Conservation (phyloP, 2,888 invertebrate species). For the Cylindroiulus punctatus region DNA sequence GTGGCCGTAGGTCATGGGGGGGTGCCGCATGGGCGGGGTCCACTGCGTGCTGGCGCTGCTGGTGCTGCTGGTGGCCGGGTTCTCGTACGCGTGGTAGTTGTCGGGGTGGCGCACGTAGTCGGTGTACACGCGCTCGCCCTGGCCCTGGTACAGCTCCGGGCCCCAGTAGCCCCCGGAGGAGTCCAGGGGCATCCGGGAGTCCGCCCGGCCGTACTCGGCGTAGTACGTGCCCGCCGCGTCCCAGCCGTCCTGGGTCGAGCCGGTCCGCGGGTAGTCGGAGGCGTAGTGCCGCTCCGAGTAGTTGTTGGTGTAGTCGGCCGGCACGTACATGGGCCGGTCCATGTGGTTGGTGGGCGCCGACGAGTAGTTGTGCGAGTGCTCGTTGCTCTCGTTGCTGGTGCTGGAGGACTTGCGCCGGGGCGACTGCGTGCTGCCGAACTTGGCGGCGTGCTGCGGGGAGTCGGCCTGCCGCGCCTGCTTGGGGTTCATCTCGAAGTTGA, state of each 20-base stretch:
- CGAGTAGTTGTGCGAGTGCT: constrained; percentile 70
- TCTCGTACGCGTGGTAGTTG: constrained; percentile 61
- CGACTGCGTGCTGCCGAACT: constrained; percentile 72
- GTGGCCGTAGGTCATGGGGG: constrained; percentile 69
- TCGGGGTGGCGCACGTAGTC: constrained; percentile 64
- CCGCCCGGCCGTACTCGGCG: constrained; percentile 59
- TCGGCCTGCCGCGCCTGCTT: constrained; percentile 79
- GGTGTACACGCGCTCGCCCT: constrained; percentile 59
- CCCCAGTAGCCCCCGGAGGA: constrained; percentile 58
- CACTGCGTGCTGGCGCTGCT: constrained; percentile 58
- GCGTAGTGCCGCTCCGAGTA: constrained; percentile 45
- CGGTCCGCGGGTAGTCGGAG: constrained; percentile 29
- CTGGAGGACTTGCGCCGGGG: constrained; percentile 79
- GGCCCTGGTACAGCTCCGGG: constrained; percentile 59
- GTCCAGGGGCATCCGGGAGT: constrained; percentile 56
- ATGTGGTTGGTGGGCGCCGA: constrained; percentile 54
- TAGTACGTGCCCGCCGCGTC: constrained; percentile 57
- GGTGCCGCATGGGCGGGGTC: constrained; percentile 56
- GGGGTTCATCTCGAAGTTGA: constrained; percentile 59
- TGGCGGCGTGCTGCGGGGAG: constrained; percentile 69
- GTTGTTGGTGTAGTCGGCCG: constrained; percentile 54
- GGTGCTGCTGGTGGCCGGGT: constrained; percentile 57
- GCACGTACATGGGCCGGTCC: constrained; percentile 57
- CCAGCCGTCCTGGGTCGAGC: not conserved
- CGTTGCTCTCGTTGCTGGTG: constrained; percentile 76